Conservation (phyloP, 1,140 invertebrate genomes). For the Panulirus ornatus region DNA sequence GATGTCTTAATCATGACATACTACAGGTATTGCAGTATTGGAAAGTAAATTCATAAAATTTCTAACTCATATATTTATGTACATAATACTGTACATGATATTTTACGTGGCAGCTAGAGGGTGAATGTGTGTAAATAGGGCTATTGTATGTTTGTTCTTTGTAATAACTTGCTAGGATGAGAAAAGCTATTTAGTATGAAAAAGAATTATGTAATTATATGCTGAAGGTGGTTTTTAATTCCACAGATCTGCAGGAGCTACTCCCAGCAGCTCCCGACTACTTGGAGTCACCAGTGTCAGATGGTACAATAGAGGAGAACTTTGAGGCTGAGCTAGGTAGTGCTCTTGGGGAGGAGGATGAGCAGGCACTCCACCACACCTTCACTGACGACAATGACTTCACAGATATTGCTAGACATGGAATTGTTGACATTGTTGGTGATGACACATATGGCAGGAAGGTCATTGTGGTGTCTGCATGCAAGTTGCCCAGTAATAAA, state of each 20-base stretch:
- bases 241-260: slow-evolving; percentile 60
- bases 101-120: too few species aligned
- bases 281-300: slow-evolving; percentile 88
- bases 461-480: slow-evolving; percentile 96
- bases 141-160: too few species aligned
- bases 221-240: neutral
- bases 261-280: slow-evolving; percentile 80
- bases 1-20: too few species aligned
- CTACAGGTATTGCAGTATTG: too few species aligned
- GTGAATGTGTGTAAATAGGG: too few species aligned
- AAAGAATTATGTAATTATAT: too few species aligned
- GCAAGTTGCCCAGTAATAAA: slow-evolving; percentile 92
- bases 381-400: slow-evolving; percentile 82
- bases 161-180: too few species aligned
- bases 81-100: too few species aligned
- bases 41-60: too few species aligned
- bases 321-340: slow-evolving; percentile 88
- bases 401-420: slow-evolving; percentile 88
- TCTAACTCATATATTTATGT: too few species aligned
- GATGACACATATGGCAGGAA: slow-evolving; percentile 94
- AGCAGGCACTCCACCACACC: slow-evolving; percentile 78
- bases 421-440: slow-evolving; percentile 93
- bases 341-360: slow-evolving; percentile 77
- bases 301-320: slow-evolving; percentile 94
- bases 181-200: too few species aligned